Percentiles rank a stretch among this genome's conserved stretches.
phyloP scores from a whole-genome alignment of 2,797 vertebrate genomes.

The Psittacula echo region DNA sequence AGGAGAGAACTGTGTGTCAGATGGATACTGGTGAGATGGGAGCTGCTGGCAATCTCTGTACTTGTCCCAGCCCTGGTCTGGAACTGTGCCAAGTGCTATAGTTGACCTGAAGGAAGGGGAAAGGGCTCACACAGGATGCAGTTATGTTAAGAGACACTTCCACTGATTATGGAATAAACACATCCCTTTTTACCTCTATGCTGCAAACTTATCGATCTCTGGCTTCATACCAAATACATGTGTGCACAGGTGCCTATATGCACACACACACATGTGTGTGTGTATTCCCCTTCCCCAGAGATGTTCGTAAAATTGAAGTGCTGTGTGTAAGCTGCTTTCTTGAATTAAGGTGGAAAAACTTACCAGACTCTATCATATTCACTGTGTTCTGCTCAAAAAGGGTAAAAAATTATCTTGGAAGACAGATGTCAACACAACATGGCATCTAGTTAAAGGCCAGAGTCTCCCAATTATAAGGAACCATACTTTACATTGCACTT shows the following conservation, averaged over 20 bases:
- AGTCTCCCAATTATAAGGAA: not conserved
- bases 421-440: not conserved
- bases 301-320: not conserved
- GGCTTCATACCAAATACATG: not conserved
- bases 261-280: fast-evolving
- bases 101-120: not conserved
- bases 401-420: not conserved
- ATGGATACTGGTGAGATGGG: not conserved
- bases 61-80: not conserved
- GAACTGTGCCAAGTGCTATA: not conserved
- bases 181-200: not conserved
- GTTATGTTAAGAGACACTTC: not conserved
- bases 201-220: not conserved
- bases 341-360: not conserved
- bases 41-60: not conserved
- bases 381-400: constrained; percentile 1
- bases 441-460: constrained; percentile 4
- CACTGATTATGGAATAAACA: not conserved
- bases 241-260: not conserved
- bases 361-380: not conserved
- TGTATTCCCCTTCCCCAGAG: not conserved
- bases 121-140: not conserved
- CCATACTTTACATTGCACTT: not conserved
- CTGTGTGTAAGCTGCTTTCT: not conserved
- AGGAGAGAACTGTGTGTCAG: not conserved